Evolutionary conservation across 2,113 vertebrate species (phyloP), one percentile per base, ranked within the genome.

Genomic region (Xerus inauris): DNA sequence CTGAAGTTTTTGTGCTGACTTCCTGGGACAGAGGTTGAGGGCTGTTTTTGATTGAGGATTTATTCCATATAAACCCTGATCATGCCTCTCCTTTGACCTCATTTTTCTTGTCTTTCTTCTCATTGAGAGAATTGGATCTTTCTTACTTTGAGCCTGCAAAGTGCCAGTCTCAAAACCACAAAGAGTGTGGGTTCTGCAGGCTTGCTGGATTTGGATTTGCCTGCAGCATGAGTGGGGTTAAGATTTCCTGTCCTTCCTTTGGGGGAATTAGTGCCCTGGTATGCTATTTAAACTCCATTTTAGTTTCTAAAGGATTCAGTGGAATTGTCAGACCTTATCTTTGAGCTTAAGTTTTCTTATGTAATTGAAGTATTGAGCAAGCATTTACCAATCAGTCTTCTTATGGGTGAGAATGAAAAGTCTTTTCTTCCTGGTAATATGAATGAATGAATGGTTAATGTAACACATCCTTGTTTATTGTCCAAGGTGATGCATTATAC

Each of bases 311-410:
- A 98, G 88, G 86, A 95, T 96, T 96, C 91, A 72, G 96, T 97
- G 97, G 97, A 98, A 84, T 3, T 89, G 92, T 97, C 32, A 86
- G 92, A 16, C n/a, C 38, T 38, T 87, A 38, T 71, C 94, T 88
- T 94, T 96, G 93, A 97, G 73, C 75, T 97, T 94, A 97, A 97
- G 95, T 97, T 98, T 98, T 96, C 96, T 98, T 90, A 93, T 97
- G 91, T 97, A 97, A 97, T 95, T 97, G 94, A 97, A 97, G 96
- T 94, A 96, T 96, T 94, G 96, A 98, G 98, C 96, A 95, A 94
- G 96, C 96, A 94, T 97, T 95, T 76, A 94, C 96, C 88, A 95
- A 84, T 92, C 94, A 97, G 83, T 96, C 96, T 94, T 87, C 83
- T 30, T 81, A 40, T 81, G 93, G 83, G 5, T 65, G 97, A 96